A percentile compares a stretch with the other conserved stretches of the same genome.
Conservation (phyloP, 2,797 vertebrate genomes). For the Aselliscus stoliczkanus region DNA sequence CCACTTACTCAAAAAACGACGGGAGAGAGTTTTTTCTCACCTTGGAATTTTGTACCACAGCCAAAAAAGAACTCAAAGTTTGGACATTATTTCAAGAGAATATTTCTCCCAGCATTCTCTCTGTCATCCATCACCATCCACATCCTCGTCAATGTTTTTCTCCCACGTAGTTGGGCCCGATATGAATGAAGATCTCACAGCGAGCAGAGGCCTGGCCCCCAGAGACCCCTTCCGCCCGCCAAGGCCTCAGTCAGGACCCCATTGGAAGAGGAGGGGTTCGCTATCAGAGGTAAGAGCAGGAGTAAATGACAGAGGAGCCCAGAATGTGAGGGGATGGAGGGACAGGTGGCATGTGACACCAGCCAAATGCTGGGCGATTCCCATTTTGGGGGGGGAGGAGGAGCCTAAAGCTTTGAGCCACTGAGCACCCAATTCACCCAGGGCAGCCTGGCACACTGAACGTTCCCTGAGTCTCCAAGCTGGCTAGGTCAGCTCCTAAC, state of each 20-base stretch:
- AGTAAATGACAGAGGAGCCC: too few species aligned
- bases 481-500: not conserved
- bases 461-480: not conserved
- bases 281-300: not conserved
- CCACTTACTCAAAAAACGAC: not conserved
- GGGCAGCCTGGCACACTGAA: not conserved
- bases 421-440: not conserved
- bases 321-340: rapidly evolving
- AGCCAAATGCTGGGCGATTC: not conserved
- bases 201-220: not conserved
- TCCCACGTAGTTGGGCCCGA: rapidly evolving
- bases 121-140: not conserved
- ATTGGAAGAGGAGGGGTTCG: not conserved
- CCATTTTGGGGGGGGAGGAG: not conserved
- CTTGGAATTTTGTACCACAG: not conserved
- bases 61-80: not conserved
- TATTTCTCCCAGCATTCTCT: not conserved
- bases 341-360: rapidly evolving
- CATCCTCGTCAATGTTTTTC: rapidly evolving
- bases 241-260: not conserved
- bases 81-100: not conserved
- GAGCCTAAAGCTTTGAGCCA: not conserved
- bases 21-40: not conserved
- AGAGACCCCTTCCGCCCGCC: rapidly evolving
- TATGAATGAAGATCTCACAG: not conserved